Percentiles rank a stretch among this genome's conserved stretches.
Conservation (phyloP, 2,113 vertebrate species). For the Onychorhynchus coronatus region DNA sequence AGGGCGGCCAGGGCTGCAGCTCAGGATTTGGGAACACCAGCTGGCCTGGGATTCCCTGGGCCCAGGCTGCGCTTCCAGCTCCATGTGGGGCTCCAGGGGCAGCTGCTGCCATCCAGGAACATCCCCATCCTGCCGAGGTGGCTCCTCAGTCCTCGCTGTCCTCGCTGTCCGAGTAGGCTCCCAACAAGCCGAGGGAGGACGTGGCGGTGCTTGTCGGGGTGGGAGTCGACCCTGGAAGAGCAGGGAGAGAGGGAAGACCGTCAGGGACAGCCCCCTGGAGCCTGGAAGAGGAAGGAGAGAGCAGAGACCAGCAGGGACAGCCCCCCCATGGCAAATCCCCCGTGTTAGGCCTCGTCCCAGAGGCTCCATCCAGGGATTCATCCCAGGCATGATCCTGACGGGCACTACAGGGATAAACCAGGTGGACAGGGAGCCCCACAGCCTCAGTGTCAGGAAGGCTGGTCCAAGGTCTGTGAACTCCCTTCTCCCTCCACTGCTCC, state of each 20-base stretch:
- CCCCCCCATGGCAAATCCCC: neutral
- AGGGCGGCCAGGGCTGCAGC: no score
- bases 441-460: neutral
- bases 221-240: neutral
- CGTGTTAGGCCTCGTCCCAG: neutral
- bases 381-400: fast-evolving
- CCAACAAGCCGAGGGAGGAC: slow-evolving; percentile 73
- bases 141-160: slow-evolving; percentile 52
- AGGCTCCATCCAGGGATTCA: fast-evolving
- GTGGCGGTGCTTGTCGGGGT: neutral
- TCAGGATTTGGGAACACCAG: neutral
- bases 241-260: neutral
- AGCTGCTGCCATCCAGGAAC: neutral
- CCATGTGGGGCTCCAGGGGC: neutral
- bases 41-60: fast-evolving
- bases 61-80: neutral
- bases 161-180: slow-evolving; percentile 72
- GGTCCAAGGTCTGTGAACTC: neutral
- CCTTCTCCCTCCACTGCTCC: neutral
- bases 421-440: neutral
- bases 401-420: neutral
- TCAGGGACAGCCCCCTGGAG: neutral
- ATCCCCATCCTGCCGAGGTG: fast-evolving
- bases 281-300: neutral
- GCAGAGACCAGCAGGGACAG: neutral